phyloP scores from a whole-genome alignment of 1,140 invertebrate genomes.

The Cyclargus thomasi region DNA sequence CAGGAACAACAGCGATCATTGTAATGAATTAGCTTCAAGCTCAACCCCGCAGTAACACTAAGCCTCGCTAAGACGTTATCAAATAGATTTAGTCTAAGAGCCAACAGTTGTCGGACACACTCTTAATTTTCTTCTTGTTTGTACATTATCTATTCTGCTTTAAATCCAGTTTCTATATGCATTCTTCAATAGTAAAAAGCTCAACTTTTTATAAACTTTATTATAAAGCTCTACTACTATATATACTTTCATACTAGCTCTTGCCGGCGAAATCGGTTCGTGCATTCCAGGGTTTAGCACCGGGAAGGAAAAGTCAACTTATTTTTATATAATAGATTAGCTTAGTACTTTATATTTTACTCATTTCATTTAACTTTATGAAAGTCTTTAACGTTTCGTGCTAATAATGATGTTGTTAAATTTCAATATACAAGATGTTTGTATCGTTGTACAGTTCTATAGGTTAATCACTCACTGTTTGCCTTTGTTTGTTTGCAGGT shows the following conservation, averaged over 20 bases:
- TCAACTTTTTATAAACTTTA: no score
- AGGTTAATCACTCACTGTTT: slow-evolving; percentile 16
- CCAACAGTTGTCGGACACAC: not conserved
- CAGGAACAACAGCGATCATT: slow-evolving; percentile 20
- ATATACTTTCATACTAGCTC: no score
- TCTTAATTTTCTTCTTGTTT: not conserved
- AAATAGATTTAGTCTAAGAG: slow-evolving; percentile 12
- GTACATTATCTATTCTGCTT: no score
- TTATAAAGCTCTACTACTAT: no score
- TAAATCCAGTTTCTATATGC: no score
- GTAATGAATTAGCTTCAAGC: slow-evolving; percentile 21
- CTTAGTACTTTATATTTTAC: not conserved
- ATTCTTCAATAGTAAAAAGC: no score
- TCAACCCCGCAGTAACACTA: slow-evolving; percentile 17
- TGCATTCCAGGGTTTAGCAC: no score
- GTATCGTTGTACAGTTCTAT: slow-evolving; percentile 4
- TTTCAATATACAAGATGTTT: slow-evolving; percentile 1
- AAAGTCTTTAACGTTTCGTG: not conserved
- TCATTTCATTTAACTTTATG: not conserved
- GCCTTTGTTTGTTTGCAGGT: slow-evolving; percentile 29
- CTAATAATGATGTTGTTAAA: not conserved
- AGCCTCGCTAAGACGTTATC: slow-evolving; percentile 17
- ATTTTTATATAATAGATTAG: no score
- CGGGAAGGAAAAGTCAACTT: no score
- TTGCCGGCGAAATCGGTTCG: no score